Evolutionary conservation across 2,797 vertebrate genomes (phyloP).

Genomic region (Miichthys miiuy): DNA sequence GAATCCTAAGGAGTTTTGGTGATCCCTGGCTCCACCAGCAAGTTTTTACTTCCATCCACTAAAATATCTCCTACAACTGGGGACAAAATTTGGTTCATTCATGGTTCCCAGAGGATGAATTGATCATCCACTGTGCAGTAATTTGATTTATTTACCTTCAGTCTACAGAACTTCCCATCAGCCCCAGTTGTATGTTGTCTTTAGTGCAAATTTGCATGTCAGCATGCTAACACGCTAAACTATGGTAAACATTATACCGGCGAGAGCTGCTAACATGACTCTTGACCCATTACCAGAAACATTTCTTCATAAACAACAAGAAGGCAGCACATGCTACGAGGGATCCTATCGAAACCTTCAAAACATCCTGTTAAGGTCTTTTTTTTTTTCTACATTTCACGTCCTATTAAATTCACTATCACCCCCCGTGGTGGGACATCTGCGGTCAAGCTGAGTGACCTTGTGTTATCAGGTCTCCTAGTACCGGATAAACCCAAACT

Average conservation of each 20-base stretch:
- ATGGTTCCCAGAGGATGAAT: too few relatives aligned
- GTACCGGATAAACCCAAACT: slow-evolving; percentile 78
- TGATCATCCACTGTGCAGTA: too few relatives aligned
- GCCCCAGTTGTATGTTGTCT: neutral
- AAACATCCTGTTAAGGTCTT: neutral
- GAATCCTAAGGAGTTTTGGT: too few relatives aligned
- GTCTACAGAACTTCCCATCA: neutral
- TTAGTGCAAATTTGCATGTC: neutral
- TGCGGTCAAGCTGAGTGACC: slow-evolving; percentile 72
- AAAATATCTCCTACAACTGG: neutral
- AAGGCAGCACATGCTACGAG: neutral
- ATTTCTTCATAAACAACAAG: neutral
- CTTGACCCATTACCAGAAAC: neutral
- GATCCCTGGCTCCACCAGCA: too few relatives aligned
- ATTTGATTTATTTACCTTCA: too few relatives aligned
- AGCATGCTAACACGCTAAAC: neutral
- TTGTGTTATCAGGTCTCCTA: slow-evolving; percentile 75
- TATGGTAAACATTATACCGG: too few relatives aligned
- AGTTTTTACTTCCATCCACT: neutral
- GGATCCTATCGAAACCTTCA: neutral
- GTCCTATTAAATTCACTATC: slow-evolving; percentile 35
- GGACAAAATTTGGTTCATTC: neutral
- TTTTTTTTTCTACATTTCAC: neutral
- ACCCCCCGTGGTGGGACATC: slow-evolving; percentile 58
- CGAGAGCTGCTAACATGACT: neutral